Percentiles rank a stretch among this genome's conserved stretches.
phyloP scores from a whole-genome alignment of 2,113 vertebrate genomes.

The Toxostoma redivivum region DNA sequence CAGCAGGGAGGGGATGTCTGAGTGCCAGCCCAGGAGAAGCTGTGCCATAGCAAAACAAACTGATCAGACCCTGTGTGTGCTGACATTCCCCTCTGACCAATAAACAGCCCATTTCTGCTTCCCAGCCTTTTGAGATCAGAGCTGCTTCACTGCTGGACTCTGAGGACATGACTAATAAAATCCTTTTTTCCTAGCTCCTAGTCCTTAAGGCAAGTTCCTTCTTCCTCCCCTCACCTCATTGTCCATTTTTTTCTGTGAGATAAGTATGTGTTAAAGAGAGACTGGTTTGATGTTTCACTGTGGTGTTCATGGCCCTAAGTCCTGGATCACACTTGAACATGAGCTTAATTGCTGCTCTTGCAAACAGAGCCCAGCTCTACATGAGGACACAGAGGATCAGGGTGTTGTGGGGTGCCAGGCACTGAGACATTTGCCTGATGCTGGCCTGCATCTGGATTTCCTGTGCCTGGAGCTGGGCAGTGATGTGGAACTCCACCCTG shows the following conservation, averaged over 20 bases:
- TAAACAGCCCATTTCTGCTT: not conserved
- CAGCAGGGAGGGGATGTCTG: not conserved
- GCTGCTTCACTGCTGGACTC: not conserved
- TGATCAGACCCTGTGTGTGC: not conserved
- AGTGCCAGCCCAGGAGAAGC: not conserved
- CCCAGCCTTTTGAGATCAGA: not conserved
- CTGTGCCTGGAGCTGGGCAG: not conserved
- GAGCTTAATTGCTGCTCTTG: not conserved
- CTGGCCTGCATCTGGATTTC: not conserved
- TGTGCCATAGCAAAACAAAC: not conserved
- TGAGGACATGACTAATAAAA: not conserved
- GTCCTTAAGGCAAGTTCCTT: not conserved
- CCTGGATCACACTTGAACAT: not conserved
- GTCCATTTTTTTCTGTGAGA: not conserved
- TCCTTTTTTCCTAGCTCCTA: not conserved
- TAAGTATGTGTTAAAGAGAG: not conserved
- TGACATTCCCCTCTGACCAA: not conserved
- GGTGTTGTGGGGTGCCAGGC: not conserved
- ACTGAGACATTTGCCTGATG: not conserved
- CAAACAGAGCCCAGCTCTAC: not conserved
- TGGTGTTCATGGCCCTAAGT: not conserved
- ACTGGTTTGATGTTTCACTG: not conserved
- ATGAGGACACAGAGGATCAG: not conserved
- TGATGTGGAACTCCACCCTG: accelerated
- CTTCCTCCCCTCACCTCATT: not conserved